Percentiles rank a stretch among this genome's conserved stretches.
Conservation (phyloP, 2,888 invertebrate genomes). For the Cordylochernes scorpioides region DNA sequence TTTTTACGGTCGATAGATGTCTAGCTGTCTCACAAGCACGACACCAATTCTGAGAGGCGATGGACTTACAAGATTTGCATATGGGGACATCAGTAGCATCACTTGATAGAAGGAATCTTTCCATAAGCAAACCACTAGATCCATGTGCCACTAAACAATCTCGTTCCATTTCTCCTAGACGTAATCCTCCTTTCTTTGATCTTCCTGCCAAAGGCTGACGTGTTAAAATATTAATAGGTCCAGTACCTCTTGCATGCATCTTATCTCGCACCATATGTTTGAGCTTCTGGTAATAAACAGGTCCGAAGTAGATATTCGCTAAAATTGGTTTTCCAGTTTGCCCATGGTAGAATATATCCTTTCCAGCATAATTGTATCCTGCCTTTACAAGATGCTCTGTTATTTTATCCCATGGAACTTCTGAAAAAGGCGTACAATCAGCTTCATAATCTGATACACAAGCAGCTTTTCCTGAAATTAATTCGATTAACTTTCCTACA, state of each 20-base stretch:
- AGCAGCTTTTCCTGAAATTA: too few species aligned
- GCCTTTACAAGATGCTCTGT: conserved; percentile 57
- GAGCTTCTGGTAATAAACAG: conserved; percentile 70
- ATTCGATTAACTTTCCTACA: too few species aligned
- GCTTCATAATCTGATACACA: conserved; percentile 64
- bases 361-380: conserved; percentile 86
- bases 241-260: conserved; percentile 85
- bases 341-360: conserved; percentile 89
- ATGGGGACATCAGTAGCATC: conserved; percentile 94
- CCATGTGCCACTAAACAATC: conserved; percentile 97
- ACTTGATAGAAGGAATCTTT: conserved; percentile 88
- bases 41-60: conserved; percentile 87
- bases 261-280: conserved; percentile 99
- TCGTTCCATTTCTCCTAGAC: conserved; percentile 96
- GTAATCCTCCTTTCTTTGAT: conserved; percentile 74
- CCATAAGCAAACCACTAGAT: conserved; percentile 75
- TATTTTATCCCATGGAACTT: conserved; percentile 68
- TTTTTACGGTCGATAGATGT: conserved; percentile 71
- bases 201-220: conserved; percentile 94
- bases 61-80: conserved; percentile 76
- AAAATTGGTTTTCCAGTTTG: too few species aligned
- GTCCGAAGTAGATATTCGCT: conserved; percentile 59
- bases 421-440: conserved; percentile 83
- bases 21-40: conserved; percentile 78
- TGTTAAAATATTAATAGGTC: conserved; percentile 79